Base-by-base conservation (phyloP, 2,797 vertebrate genomes). In the Epinephelus malabaricus region DNA sequence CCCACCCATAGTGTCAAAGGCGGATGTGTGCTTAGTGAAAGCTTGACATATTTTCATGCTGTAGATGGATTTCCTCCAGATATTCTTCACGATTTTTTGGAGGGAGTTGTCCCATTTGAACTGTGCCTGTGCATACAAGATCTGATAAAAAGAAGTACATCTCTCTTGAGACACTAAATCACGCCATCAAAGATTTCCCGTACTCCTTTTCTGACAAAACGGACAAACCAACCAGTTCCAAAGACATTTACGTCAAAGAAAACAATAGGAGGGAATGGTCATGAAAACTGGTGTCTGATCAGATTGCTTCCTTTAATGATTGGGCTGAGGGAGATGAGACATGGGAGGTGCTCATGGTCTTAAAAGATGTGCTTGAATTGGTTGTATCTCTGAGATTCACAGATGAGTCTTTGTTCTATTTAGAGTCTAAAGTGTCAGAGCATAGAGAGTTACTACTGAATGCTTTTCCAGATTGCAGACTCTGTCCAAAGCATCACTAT, bases 231-330 rank as follows among this genome's bases (percentile, higher is more conserved):
- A 8, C 21, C 43, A 12, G 18, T 59, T 70, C 9, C 54, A 15
- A 46, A 45, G 1, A 13, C 8, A 23, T 70, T 70, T 30, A 3
- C 46, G 7, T 5, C 54, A 19, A 70, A 49, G 3, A 30, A 47
- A 6, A 19, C 68, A 25, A 70, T 59, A 15, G 69, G 69, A 11
- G 69, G 69, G 10, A 72, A 72, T 14, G 47, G 46, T 4, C 69
- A 72, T 72, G 69, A 72, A 25, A 72, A 72, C 10, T 72, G 56
- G 69, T 27, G 43, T 5, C 58, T 61, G 9, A 21, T 72, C 5
- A 72, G 58, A 19, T n/a, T 61, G 18, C 69, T 72, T 21, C 69
- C 69, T 4, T 30, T 53, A 6, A n/a, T 71, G 6, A 59, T 59
- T 47, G 54, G 68, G 14, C 68, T 27, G 45, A 49, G 43, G 23